Percentiles rank a stretch among this genome's conserved stretches.
These are phyloP conservation scores for Plemyria rubiginata DNA, from an alignment of 2,888 invertebrate species.

Conservation along the genomic window DNA sequence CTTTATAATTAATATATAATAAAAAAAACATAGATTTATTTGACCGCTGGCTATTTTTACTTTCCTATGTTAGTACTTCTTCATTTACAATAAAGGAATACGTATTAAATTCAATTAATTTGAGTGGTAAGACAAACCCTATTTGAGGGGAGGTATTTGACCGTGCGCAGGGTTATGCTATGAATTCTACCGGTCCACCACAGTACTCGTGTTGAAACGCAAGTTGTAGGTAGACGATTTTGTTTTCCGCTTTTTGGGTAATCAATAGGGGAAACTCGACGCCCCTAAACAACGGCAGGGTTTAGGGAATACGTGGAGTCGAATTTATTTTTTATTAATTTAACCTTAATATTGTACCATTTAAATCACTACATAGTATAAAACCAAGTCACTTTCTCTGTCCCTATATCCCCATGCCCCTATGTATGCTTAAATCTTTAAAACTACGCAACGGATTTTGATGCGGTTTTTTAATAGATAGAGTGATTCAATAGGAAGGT, in stretches of 20 bases:
- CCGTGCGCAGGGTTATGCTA: conserved; percentile 39
- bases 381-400: too few relatives aligned
- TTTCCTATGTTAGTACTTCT: not conserved
- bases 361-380: too few relatives aligned
- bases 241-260: conserved; percentile 85
- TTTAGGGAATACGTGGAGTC: conserved; percentile 51
- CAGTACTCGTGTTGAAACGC: conserved; percentile 66
- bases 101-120: conserved; percentile 62
- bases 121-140: conserved; percentile 54
- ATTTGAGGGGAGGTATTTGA: conserved; percentile 7
- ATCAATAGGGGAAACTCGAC: conserved; percentile 81
- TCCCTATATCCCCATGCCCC: too few relatives aligned
- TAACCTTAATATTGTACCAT: too few relatives aligned
- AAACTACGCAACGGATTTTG: too few relatives aligned
- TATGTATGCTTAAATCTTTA: too few relatives aligned
- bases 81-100: conserved; percentile 15
- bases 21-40: too few relatives aligned
- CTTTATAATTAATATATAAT: too few relatives aligned
- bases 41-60: too few relatives aligned
- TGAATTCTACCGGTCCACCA: conserved; percentile 56
- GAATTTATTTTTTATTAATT: too few relatives aligned
- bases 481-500: too few relatives aligned
- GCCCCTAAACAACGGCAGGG: conserved; percentile 59
- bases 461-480: too few relatives aligned
- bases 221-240: conserved; percentile 69